Evolutionary conservation across 2,113 vertebrate genomes (phyloP).

Genomic region (Benitochromis conjunctus): DNA sequence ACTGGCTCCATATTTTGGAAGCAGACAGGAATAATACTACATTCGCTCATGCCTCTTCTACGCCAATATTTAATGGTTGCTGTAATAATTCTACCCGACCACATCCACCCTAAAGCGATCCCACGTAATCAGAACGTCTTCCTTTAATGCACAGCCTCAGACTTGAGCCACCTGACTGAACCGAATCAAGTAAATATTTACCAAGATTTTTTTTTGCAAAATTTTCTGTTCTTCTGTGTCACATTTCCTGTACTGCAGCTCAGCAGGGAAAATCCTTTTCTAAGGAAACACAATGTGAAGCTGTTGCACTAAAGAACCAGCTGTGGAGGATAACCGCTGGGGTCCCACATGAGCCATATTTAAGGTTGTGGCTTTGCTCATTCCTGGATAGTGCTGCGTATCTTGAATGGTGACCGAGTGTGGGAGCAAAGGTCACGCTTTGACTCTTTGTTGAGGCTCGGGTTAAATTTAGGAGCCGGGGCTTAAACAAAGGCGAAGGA

Average conservation of each 20-base stretch:
- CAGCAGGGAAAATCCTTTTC: background rate
- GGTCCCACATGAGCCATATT: background rate
- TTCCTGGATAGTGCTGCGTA: background rate
- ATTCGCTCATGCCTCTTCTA: background rate
- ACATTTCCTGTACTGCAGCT: background rate
- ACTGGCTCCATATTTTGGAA: background rate
- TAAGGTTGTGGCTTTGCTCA: background rate
- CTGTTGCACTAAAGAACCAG: background rate
- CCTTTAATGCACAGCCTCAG: background rate
- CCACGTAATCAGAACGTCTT: background rate
- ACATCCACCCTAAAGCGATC: background rate
- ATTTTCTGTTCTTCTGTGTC: background rate
- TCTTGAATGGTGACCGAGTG: background rate
- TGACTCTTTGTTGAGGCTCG: background rate
- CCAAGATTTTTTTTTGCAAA: background rate
- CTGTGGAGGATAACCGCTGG: background rate
- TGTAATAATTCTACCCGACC: background rate
- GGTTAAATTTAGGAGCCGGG: slow-evolving; percentile 17
- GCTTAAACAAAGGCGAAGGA: slow-evolving; percentile 11
- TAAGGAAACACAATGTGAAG: background rate
- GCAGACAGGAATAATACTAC: background rate
- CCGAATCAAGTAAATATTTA: background rate
- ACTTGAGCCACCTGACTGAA: background rate
- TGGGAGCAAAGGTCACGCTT: slow-evolving; percentile 7
- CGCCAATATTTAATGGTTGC: background rate